Percentiles rank a stretch among this genome's conserved stretches.
These are phyloP conservation scores for Leptopilina clavipes DNA, from an alignment of 1,140 invertebrate species.

Conservation along the genomic window DNA sequence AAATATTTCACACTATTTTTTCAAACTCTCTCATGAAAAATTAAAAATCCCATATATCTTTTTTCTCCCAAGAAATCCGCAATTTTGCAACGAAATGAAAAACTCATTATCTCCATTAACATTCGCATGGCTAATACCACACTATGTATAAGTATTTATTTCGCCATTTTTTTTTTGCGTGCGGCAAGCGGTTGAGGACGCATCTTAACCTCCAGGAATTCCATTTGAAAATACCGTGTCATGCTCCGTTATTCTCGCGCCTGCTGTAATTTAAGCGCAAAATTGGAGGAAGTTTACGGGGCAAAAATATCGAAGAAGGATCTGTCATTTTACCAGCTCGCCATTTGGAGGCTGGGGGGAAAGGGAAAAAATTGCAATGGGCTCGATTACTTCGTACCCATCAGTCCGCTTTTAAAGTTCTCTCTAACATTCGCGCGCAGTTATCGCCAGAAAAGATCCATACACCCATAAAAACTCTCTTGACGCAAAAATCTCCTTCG, in stretches of 20 bases:
- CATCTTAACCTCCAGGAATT: constrained; percentile 56
- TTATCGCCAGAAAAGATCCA: constrained; percentile 30
- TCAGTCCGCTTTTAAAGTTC: background rate
- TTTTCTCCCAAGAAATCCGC: no score
- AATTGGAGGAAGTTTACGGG: constrained; percentile 29
- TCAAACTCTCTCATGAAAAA: no score
- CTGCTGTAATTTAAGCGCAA: constrained; percentile 44
- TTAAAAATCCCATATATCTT: constrained; percentile 33
- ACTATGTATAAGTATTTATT: constrained; percentile 42
- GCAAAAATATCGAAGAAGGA: background rate
- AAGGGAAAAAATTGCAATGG: constrained; percentile 26
- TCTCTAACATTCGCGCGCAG: background rate
- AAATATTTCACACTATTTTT: no score
- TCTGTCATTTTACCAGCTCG: constrained; percentile 23
- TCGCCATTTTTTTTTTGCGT: constrained; percentile 38
- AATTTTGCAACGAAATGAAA: constrained; percentile 50
- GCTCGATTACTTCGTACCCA: constrained; percentile 15
- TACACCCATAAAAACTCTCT: constrained; percentile 10
- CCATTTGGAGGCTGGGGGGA: background rate
- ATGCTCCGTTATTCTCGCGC: constrained; percentile 40
- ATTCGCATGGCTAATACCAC: background rate
- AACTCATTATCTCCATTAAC: constrained; percentile 49
- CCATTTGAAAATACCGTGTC: constrained; percentile 51
- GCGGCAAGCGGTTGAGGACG: constrained; percentile 41
- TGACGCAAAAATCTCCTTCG: background rate